phyloP scores from a whole-genome alignment of 2,113 vertebrate genomes.

The Balaenoptera acutorostrata region DNA sequence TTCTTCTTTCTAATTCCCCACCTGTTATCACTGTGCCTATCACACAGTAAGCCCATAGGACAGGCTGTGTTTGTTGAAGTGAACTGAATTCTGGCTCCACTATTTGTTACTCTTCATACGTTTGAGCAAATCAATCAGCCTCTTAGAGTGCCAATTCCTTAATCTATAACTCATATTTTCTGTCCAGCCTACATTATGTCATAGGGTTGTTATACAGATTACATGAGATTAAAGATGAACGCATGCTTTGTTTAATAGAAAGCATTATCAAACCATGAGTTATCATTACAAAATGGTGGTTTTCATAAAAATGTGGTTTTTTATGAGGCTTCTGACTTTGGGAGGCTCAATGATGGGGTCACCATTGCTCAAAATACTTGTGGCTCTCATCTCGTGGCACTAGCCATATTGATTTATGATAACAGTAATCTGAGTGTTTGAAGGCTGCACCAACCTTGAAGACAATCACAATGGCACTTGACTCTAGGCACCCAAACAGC shows the following conservation, averaged over 20 bases:
- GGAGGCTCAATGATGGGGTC: background rate
- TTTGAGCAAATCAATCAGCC: background rate
- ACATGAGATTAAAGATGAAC: background rate
- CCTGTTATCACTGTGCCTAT: background rate
- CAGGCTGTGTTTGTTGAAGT: background rate
- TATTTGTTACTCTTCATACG: background rate
- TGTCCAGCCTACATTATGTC: background rate
- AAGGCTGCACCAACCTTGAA: background rate
- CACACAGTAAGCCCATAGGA: background rate
- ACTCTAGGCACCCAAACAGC: background rate
- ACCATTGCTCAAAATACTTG: background rate
- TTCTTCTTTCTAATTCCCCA: background rate
- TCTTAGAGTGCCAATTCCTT: background rate
- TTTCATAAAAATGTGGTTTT: background rate
- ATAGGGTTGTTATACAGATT: background rate
- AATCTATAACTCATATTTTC: background rate
- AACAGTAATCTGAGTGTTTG: background rate
- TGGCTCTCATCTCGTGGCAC: background rate
- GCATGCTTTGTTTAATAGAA: background rate
- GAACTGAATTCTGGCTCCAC: background rate
- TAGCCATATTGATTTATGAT: background rate
- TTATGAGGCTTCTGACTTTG: background rate
- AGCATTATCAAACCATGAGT: background rate
- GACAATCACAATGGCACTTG: background rate
- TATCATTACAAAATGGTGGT: background rate